Evolutionary conservation across 2,797 vertebrate species (phyloP).

Genomic region (Brachymystax lenok): DNA sequence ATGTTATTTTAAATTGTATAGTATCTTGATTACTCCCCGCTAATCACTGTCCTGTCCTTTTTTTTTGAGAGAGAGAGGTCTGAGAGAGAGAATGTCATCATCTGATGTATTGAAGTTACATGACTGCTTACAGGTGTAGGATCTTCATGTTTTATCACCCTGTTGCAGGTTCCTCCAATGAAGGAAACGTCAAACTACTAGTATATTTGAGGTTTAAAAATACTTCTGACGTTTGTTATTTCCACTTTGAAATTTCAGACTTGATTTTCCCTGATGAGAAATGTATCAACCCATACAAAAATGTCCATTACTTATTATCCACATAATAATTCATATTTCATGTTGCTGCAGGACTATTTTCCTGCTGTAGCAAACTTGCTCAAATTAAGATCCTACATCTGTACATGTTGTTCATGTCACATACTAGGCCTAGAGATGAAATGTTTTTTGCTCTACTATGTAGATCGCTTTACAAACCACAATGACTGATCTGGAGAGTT

Average conservation of each 20-base stretch:
- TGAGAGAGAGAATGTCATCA: background rate
- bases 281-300: no score
- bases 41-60: background rate
- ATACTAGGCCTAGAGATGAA: background rate
- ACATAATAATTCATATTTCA: no score
- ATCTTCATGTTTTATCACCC: no score
- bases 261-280: no score
- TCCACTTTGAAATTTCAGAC: no score
- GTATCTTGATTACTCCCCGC: background rate
- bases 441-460: background rate
- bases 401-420: background rate
- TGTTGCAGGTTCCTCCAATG: background rate
- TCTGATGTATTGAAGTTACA: background rate
- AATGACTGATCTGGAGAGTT: slow-evolving; percentile 85
- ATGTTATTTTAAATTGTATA: background rate
- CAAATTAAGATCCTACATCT: no score
- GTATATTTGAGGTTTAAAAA: no score
- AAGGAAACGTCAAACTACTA: no score
- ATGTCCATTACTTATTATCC: no score
- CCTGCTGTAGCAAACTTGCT: no score
- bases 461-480: slow-evolving; percentile 24
- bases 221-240: no score
- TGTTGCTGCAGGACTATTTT: no score
- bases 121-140: background rate
- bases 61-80: background rate